Percentiles rank a stretch among this genome's conserved stretches.
These are phyloP conservation scores for Rhombomys opimus DNA, from an alignment of 2,113 vertebrate species.

Conservation along the genomic window DNA sequence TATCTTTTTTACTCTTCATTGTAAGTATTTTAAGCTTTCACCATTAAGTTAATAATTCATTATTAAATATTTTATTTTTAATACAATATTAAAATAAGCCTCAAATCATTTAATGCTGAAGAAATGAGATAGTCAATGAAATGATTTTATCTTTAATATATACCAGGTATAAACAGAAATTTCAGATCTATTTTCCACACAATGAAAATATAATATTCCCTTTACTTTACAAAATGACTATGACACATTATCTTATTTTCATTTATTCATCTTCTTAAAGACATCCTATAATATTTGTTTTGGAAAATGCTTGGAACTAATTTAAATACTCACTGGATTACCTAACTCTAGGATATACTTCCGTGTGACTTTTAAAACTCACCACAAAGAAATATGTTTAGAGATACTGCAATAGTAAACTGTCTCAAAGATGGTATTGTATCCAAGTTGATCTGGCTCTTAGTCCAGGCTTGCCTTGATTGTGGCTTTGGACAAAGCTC, in stretches of 20 bases:
- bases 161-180: background rate
- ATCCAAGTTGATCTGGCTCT: background rate
- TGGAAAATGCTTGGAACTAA: background rate
- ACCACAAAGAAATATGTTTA: background rate
- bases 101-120: conserved; percentile 14
- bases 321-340: background rate
- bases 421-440: background rate
- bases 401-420: background rate
- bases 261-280: background rate
- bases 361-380: background rate
- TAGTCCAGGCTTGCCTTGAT: background rate
- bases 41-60: background rate
- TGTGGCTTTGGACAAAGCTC: background rate
- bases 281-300: background rate
- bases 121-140: background rate
- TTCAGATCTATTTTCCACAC: background rate
- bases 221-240: conserved; percentile 7
- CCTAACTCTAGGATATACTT: background rate
- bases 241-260: background rate
- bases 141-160: background rate
- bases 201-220: background rate
- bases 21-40: conserved; percentile 39
- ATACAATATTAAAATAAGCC: too few species aligned
- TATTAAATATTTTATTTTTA: background rate
- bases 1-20: background rate